phyloP scores from a whole-genome alignment of 1,140 invertebrate genomes.

The Hirudo medicinalis region DNA sequence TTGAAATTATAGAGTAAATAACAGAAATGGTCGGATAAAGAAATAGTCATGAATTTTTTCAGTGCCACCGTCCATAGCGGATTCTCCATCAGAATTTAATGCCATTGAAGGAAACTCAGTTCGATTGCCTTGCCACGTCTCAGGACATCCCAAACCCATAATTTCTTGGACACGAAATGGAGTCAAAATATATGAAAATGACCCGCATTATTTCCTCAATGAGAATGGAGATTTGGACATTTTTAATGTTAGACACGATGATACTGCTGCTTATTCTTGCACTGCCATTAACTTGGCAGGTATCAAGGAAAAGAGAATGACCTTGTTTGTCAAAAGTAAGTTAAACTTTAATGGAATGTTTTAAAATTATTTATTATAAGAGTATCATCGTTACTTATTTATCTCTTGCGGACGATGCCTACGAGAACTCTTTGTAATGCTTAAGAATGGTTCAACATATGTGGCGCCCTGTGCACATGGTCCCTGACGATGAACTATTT shows the following conservation, averaged over 20 bases:
- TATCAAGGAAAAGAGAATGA: constrained; percentile 28
- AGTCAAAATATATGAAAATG: constrained; percentile 35
- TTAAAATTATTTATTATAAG: too few relatives aligned
- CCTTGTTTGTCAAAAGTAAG: constrained; percentile 31
- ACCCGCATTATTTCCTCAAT: constrained; percentile 34
- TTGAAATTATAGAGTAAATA: too few relatives aligned
- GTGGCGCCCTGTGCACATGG: too few relatives aligned
- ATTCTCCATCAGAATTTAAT: constrained; percentile 27
- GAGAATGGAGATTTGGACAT: constrained; percentile 42
- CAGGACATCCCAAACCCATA: constrained; percentile 36
- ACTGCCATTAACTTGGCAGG: constrained; percentile 37
- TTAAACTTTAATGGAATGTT: constrained; percentile 3
- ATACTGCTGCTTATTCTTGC: constrained; percentile 39
- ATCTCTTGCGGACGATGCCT: too few relatives aligned
- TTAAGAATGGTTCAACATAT: too few relatives aligned
- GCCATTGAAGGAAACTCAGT: constrained; percentile 34
- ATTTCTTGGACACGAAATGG: constrained; percentile 37
- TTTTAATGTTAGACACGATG: constrained; percentile 33
- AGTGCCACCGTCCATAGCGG: constrained; percentile 36
- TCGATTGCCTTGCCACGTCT: constrained; percentile 38
- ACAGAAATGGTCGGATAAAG: too few relatives aligned
- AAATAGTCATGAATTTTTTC: constrained; percentile 10
- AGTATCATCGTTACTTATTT: too few relatives aligned
- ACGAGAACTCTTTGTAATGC: too few relatives aligned
- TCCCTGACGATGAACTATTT: too few relatives aligned